Percentiles rank a stretch among this genome's conserved stretches.
Conservation (phyloP, 2,797 vertebrate species). For the Manis javanica region DNA sequence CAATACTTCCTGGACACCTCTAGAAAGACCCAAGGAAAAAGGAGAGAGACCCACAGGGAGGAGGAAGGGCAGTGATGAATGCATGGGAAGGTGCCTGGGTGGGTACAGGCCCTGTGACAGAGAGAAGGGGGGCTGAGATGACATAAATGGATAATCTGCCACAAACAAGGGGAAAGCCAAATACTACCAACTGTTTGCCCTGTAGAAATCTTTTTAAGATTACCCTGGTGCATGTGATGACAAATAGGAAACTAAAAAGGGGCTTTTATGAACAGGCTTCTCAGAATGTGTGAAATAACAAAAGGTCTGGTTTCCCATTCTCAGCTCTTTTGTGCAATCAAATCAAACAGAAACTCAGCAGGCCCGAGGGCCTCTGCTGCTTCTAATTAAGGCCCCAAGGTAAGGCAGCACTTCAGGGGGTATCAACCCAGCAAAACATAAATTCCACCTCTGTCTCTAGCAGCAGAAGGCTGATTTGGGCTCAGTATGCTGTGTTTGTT, state of each 20-base stretch:
- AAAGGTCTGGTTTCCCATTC: constrained; percentile 64
- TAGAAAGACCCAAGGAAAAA: not conserved
- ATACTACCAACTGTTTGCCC: not conserved
- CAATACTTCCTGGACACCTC: not conserved
- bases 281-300: constrained; percentile 66
- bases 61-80: not conserved
- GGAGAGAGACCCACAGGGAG: not conserved
- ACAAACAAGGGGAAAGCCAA: not conserved
- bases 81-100: not conserved
- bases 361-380: constrained; percentile 56
- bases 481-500: constrained; percentile 54
- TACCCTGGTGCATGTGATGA: not conserved
- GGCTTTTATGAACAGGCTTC: constrained; percentile 37
- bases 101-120: not conserved
- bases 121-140: not conserved
- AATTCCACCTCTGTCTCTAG: constrained; percentile 45
- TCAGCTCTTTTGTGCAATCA: constrained; percentile 58
- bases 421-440: constrained; percentile 47
- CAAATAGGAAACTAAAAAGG: not conserved
- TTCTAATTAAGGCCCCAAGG: constrained; percentile 80
- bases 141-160: not conserved
- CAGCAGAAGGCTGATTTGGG: constrained; percentile 35
- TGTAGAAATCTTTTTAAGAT: not conserved
- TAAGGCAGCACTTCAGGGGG: constrained; percentile 45
- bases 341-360: constrained; percentile 75